phyloP scores from a whole-genome alignment of 2,113 vertebrate species.

The Cygnus atratus region DNA sequence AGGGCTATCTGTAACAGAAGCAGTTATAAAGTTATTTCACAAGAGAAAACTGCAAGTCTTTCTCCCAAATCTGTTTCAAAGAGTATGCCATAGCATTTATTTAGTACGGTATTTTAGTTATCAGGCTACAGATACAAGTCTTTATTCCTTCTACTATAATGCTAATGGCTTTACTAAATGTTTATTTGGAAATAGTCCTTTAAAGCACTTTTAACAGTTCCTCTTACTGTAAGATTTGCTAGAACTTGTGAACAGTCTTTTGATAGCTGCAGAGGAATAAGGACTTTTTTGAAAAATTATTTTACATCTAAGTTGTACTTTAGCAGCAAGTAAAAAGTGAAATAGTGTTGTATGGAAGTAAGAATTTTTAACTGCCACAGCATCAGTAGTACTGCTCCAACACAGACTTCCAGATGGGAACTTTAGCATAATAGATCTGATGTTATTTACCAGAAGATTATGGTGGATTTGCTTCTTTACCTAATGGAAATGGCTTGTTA shows the following conservation, averaged over 20 bases:
- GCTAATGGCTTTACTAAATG: background rate
- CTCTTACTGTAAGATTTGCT: background rate
- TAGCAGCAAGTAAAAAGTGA: background rate
- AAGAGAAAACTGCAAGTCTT: background rate
- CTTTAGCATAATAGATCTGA: background rate
- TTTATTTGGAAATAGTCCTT: background rate
- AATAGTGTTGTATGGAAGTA: background rate
- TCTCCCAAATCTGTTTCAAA: background rate
- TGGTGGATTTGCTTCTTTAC: background rate
- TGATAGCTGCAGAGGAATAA: background rate
- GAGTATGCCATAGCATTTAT: background rate
- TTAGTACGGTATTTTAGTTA: background rate
- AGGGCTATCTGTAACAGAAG: constrained; percentile 88
- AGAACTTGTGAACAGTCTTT: background rate
- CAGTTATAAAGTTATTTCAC: constrained; percentile 6
- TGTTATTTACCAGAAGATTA: background rate
- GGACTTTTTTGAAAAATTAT: background rate
- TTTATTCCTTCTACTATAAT: background rate
- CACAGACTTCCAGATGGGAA: background rate
- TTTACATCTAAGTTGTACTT: background rate
- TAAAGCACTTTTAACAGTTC: background rate
- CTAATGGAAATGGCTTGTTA: background rate
- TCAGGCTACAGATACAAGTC: background rate
- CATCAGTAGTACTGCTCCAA: background rate
- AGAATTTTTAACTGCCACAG: background rate